Base-by-base conservation (phyloP, 2,797 vertebrate species). In the Selene dorsalis region DNA sequence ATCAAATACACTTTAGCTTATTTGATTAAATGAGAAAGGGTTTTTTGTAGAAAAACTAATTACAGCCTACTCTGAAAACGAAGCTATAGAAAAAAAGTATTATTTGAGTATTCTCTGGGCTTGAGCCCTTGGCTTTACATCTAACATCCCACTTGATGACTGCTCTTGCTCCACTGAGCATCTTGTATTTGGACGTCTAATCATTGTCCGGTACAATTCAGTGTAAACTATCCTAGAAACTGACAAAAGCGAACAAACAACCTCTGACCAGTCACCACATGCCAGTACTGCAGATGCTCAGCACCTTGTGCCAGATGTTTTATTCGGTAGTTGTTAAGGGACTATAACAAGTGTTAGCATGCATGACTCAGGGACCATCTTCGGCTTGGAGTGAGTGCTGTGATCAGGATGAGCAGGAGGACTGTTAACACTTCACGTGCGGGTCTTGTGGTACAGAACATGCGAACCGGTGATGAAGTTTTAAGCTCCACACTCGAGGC, bases 181-280 rank as follows among this genome's bases (percentile, higher is more conserved):
- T 82, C 73, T 60, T 56, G 75, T 66, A 74, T 73, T 65, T 83
- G 10, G 59, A 75, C 6, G 41, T 69, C 4, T 72, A 59, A 60
- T 56, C 41, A 45, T 68, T 87, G 84, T 81, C 69, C 76, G 41
- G 48, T 57, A 80, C 3, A 13, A 73, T 13, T 58, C 47, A 63
- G 41, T 66, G 72, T 83, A 84, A 87, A 86, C 67, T 67, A 69
- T 58, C 72, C 41, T 64, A 4, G 38, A 47, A 26, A 20, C 56
- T 48, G 16, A 69, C 24, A 53, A 35, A 59, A 50, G 26, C 50
- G 28, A 17, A 72, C 38, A 74, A 64, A 72, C 72, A 64, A 26
- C 53, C 26, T 53, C 65, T 22, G 57, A 81, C 41, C 56, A 26
- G 59, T 69, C 43, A 35, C 62, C 22, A 48, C 68, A 48, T 72